These are phyloP conservation scores for Mimumesa dahlbomi DNA, from an alignment of 2,888 invertebrate species.

Conservation along the genomic window DNA sequence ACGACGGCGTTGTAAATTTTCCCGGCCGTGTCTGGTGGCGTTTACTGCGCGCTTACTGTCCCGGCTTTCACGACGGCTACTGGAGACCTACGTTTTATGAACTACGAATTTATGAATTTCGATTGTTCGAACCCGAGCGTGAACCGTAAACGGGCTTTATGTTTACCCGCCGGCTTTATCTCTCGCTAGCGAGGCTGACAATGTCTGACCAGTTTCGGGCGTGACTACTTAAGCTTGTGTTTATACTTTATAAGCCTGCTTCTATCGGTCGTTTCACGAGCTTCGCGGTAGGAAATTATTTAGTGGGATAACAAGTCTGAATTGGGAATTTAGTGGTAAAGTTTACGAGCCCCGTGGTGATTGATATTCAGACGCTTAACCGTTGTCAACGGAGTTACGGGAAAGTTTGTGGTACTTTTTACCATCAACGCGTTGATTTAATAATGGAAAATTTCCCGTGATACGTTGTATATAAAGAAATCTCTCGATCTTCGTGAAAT, in stretches of 20 bases:
- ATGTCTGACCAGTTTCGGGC: slow-evolving; percentile 32
- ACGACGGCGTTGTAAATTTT: slow-evolving; percentile 13
- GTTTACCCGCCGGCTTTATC: not conserved
- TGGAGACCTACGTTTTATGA: not conserved
- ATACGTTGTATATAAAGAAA: too few species aligned
- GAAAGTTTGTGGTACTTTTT: too few species aligned
- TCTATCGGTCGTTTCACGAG: too few species aligned
- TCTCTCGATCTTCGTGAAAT: too few species aligned
- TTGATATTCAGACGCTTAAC: too few species aligned
- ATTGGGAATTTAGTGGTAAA: too few species aligned
- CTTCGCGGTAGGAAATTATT: too few species aligned
- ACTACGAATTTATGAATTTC: slow-evolving; percentile 1
- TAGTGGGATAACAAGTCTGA: too few species aligned
- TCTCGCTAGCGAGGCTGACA: slow-evolving; percentile 3
- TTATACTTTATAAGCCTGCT: not conserved
- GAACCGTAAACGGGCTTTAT: not conserved
- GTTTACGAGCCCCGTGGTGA: too few species aligned
- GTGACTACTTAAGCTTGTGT: slow-evolving; percentile 26
- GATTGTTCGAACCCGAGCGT: slow-evolving; percentile 1
- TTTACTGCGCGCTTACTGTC: slow-evolving; percentile 18
- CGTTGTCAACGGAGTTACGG: too few species aligned
- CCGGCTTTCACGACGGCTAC: not conserved
- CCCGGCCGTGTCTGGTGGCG: slow-evolving; percentile 2
- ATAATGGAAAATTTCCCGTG: too few species aligned
- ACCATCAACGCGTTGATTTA: too few species aligned